Evolutionary conservation across 2,113 vertebrate species (phyloP), one percentile per base, ranked within the genome.

Genomic region (Sebastes fasciatus): DNA sequence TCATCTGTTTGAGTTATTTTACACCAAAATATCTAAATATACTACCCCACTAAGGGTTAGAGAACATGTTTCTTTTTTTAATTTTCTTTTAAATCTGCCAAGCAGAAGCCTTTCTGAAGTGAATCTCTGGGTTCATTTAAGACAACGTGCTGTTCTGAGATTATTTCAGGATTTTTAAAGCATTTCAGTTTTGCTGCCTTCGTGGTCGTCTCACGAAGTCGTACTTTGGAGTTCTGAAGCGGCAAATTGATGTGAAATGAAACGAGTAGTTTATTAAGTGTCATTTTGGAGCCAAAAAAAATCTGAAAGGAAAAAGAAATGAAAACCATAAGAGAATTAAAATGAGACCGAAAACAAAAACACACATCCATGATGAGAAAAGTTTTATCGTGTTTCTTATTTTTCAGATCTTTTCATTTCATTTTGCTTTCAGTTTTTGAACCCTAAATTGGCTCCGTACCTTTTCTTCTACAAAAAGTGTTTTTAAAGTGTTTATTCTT

Each of bases 71-170:
- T 9, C 16, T 58, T 49, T 52, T 45, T 54, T 57, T 63, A 82
- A 74, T 82, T 60, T 60, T 46, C 70, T 79, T 61, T 5, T 84
- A 64, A 80, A 80, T 93, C 94, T 94, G 92, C 92, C 52, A 90
- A 94, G 93, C 92, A 94, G 94, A 94, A 91, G 82, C 86, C 86
- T 93, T 92, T 88, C 80, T 83, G 55, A 91, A 66, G 80, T 82
- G 70, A 90, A 81, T 87, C 82, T 66, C 4, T 55, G 40, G 79
- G 82, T 88, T 88, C 61, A 80, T 87, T 76, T n/a, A 16, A 75
- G 49, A 85, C 75, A 5, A 65, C 13, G 34, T 87, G 84, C 82
- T 86, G 76, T 87, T 79, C 68, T 80, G 79, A 87, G 88, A 91
- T 90, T 93, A 87, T 84, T 89, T 91, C 77, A 86, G 68, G 88